Evolutionary conservation across 2,797 vertebrate genomes (phyloP).

Genomic region (Poecilia velifera): DNA sequence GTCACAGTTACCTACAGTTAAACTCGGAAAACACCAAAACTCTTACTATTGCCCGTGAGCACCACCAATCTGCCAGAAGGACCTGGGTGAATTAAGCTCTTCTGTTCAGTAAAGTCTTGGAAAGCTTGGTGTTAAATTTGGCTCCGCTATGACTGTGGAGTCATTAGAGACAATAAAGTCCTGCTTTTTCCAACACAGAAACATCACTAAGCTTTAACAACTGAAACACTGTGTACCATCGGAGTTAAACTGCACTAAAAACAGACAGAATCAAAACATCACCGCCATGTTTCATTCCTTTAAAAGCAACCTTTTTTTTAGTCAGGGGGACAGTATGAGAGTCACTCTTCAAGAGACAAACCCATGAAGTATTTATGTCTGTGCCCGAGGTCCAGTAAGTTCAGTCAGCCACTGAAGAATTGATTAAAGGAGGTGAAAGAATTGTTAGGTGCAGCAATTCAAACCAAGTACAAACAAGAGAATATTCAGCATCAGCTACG

Average conservation of each 20-base stretch:
- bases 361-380: slow-evolving; percentile 82
- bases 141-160: background rate
- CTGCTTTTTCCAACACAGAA: background rate
- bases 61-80: background rate
- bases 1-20: background rate
- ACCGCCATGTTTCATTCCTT: slow-evolving; percentile 56
- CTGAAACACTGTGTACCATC: slow-evolving; percentile 37
- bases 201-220: slow-evolving; percentile 1
- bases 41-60: background rate
- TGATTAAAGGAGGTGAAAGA: slow-evolving; percentile 83
- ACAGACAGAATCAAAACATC: slow-evolving; percentile 57
- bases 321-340: slow-evolving; percentile 80
- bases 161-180: background rate
- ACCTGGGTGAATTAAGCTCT: background rate
- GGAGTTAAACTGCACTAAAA: slow-evolving; percentile 48
- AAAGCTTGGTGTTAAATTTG: background rate
- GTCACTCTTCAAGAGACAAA: slow-evolving; percentile 82
- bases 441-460: slow-evolving; percentile 78
- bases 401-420: slow-evolving; percentile 82
- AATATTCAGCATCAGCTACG: slow-evolving; percentile 48
- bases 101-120: background rate
- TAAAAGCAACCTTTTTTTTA: slow-evolving; percentile 67
- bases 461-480: slow-evolving; percentile 76
- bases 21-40: background rate
- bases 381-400: slow-evolving; percentile 77